Base-by-base conservation (phyloP, 2,113 vertebrate genomes). In the Atractosteus spatula region DNA sequence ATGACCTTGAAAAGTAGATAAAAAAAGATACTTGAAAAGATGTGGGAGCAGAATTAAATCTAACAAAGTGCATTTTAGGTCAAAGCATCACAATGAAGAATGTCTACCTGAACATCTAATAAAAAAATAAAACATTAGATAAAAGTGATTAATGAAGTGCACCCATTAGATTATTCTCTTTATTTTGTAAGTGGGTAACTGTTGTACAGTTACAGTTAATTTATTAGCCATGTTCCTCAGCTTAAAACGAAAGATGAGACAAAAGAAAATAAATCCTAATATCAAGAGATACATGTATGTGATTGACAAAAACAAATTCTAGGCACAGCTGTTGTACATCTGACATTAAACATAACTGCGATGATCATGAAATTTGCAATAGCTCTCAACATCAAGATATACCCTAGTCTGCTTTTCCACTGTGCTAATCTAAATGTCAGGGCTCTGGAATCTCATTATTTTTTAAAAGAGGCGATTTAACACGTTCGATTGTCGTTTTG, bases 121-220 rank as follows among this genome's bases (percentile, higher is more conserved):
- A 51, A 5, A 51, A 51, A 51, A 7, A 51, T 51, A 51, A 29
- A 29, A 29, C 29, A 7, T 51, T 51, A 51, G 13, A 62, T 11
- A 62, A 14, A 62, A 29, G 3, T 1, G 14, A 62, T 62, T 8
- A 69, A 29, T 51, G 29, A 74, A 16, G 45, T 74, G 44, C 55
- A 68, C 55, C 72, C 56, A 47, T 68, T 17, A 74, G 72, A 69
- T 43, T 43, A 44, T 41, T 55, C 66, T 74, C 51, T 62, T 74
- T 74, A 59, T 73, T 68, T 73, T 29, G 7, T 14, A 11, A 16
- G 29, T 29, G 29, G 29, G 29, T 8, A 43, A 73, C 72, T 73
- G 54, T 55, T n/a, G 17, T 73, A 73, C 64, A 68, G 45, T 47
- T 55, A 44, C 14, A 62, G 17, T 16, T 62, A 41, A 16, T 55